Base-by-base conservation (phyloP, 2,113 vertebrate species). In the Mormyrus lacerda region DNA sequence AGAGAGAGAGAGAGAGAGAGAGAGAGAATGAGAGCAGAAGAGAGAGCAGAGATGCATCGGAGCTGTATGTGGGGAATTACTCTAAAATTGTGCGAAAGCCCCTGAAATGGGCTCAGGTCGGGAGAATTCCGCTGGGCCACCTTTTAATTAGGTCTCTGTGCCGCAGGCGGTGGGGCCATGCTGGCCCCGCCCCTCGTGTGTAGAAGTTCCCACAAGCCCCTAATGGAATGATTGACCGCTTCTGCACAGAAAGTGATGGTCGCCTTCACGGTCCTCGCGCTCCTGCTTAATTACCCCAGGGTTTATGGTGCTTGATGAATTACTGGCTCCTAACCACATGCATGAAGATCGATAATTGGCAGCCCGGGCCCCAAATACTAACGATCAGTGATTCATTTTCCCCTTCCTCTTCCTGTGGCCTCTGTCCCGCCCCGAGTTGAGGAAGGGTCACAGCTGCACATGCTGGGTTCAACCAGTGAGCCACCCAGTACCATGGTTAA, bases 61-160 rank as follows among this genome's bases (percentile, higher is more conserved):
- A 92, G 88, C 88, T 86, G 39, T 47, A n/a, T 69, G 42, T 79
- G 89, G 85, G 85, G 85, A 91, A 91, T 90, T 87, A 65, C 24
- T 85, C 82, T 83, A 82, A 89, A 91, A 91, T 89, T 88, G 69
- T 88, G 88, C 87, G 58, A 92, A 92, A 93, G 85, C 87, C 88
- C 91, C 91, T 42, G 89, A 93, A 95, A 93, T 90, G 93, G 90
- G 93, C 88, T 90, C 89, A 83, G 89, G 90, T 91, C 92, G 90
- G 91, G 92, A 90, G 92, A 94, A 96, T 96, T 95, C 95, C 95
- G 92, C 91, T 90, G 94, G 95, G 95, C 93, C 92, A 94, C 92
- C 93, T 93, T 93, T 94, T 96, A 96, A 96, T 96, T 96, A 96
- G 95, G 94, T 94, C 93, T 94, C 92, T 91, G 91, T 90, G 94